Evolutionary conservation across 2,113 vertebrate species (phyloP).

Genomic region (Tyrannus savana): DNA sequence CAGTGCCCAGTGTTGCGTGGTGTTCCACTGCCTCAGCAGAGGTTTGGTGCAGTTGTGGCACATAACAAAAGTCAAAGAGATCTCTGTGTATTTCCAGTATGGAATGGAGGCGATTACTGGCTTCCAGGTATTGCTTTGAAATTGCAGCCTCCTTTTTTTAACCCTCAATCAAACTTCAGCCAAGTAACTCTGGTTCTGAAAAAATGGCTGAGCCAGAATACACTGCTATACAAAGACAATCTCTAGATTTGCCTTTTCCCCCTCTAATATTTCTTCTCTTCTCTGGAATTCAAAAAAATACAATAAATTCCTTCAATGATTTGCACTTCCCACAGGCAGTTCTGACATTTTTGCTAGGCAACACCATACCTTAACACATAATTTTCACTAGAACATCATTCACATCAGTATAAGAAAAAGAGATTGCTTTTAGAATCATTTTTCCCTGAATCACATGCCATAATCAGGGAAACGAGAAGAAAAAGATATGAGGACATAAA

Average conservation of each 20-base stretch:
- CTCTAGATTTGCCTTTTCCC: background rate
- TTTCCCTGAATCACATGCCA: background rate
- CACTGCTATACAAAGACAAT: background rate
- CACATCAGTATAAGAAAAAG: background rate
- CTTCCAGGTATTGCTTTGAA: background rate
- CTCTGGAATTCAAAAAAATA: constrained; percentile 12
- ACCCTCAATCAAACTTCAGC: background rate
- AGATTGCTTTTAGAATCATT: background rate
- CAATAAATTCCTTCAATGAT: constrained; percentile 9
- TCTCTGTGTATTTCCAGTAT: background rate
- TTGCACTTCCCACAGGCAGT: background rate
- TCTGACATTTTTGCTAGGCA: constrained; percentile 16
- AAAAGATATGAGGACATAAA: rapidly evolving
- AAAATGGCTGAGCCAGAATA: background rate
- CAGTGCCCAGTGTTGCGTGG: background rate
- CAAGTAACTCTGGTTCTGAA: background rate
- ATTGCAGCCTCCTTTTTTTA: background rate
- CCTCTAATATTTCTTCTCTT: background rate
- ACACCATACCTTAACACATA: background rate
- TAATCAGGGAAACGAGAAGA: background rate
- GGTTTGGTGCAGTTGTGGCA: background rate
- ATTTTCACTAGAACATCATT: constrained; percentile 30
- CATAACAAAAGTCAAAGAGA: background rate
- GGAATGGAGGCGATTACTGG: background rate
- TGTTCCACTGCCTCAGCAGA: background rate